Evolutionary conservation across 1,140 invertebrate species (phyloP).

Genomic region (Eueides isabella): DNA sequence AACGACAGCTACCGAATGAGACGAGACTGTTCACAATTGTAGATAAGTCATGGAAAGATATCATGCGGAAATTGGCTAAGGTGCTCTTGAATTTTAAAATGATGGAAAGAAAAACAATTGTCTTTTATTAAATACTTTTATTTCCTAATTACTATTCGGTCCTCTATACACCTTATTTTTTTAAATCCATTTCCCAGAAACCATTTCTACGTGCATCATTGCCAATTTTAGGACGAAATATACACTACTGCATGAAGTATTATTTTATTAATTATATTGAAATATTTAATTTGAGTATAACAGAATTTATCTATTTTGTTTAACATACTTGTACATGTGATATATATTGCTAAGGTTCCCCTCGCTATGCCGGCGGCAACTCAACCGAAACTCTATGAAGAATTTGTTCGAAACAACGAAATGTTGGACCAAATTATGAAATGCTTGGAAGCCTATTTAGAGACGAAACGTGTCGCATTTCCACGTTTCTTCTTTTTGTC

Average conservation of each 20-base stretch:
- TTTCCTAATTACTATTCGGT: background rate
- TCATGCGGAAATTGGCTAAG: constrained; percentile 88
- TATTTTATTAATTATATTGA: too few species aligned
- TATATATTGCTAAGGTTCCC: constrained; percentile 82
- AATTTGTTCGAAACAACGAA: constrained; percentile 87
- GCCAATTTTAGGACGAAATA: too few species aligned
- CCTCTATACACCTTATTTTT: too few species aligned
- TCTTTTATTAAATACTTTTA: background rate
- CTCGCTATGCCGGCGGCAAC: constrained; percentile 87
- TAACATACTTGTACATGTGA: background rate
- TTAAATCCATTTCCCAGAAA: too few species aligned
- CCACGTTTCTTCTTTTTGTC: constrained; percentile 96
- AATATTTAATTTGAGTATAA: too few species aligned
- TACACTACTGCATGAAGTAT: too few species aligned
- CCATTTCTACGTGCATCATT: too few species aligned
- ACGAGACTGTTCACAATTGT: constrained; percentile 92
- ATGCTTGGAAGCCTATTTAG: constrained; percentile 90
- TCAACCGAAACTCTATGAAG: constrained; percentile 86
- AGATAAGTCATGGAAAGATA: constrained; percentile 93
- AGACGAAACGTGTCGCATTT: constrained; percentile 95
- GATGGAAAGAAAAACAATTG: background rate
- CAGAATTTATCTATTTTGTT: too few species aligned
- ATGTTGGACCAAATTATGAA: constrained; percentile 92
- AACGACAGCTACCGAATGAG: constrained; percentile 92
- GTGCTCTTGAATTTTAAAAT: constrained; percentile 58